Evolutionary conservation across 2,113 vertebrate genomes (phyloP), one percentile per base, ranked within the genome.

Genomic region (Malurus cyaneus): DNA sequence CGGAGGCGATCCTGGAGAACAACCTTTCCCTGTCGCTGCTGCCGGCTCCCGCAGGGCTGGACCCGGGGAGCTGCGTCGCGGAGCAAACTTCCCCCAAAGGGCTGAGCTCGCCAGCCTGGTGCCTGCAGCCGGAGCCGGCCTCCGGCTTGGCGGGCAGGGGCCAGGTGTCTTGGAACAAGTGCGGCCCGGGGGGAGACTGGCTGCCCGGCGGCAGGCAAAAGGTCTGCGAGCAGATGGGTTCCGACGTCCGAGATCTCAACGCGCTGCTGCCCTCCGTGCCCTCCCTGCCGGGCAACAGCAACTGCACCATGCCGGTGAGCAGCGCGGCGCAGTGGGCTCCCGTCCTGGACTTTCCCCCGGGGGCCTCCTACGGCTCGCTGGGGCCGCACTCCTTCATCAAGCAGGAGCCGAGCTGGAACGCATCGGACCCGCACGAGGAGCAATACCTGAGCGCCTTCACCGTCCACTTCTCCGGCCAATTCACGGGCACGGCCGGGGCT

Each of bases 381-480:
- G 98, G 99, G 65, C 98, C 99, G 34, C 98, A 98, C 97, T 99
- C 99, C 82, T 99, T 99, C 96, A 99, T 99, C 98, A 99, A 99
- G 96, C 99, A 99, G 97, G 99, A 99, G 96, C 99, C 99, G 13
- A 98, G 98, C 96, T 99, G 99, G 99, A 98, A 98, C 76, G 92
- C 98, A 60, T 61, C 98, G 5, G 99, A 99, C 88, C 97, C 98
- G 3, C 98, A 98, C 65, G 99, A 99, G 86, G 99, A 99, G 92
- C 99, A 99, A 92, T 99, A 99, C 84, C 95, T 99, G 61, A 99
- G 99, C 97, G 99, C 99, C 96, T 99, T 99, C 98, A 99, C 99
- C 4, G 98, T 99, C 32, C 99, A 99, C 97, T 99, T 99, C 98
- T 99, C 99, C 1, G 99, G 99, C 34, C 99, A 99, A 96, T 98